Base-by-base conservation (phyloP, 2,113 vertebrate species). In the Myotis brandtii region DNA sequence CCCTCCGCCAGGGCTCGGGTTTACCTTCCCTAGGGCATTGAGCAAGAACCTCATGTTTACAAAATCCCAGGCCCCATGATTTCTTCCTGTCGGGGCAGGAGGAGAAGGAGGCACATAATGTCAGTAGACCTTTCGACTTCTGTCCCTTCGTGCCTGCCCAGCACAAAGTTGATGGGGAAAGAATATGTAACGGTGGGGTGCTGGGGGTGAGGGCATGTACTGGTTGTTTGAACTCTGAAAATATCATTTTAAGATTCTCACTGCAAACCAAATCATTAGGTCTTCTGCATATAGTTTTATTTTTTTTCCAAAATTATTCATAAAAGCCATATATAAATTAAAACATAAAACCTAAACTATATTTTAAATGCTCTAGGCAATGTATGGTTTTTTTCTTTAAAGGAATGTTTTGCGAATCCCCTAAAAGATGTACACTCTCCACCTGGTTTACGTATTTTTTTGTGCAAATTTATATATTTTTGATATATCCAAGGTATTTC, bases 11-110 rank as follows among this genome's bases (percentile, higher is more conserved):
- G 12, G 21, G 30, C 50, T 70, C 70, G 54, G 82, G 30, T 86
- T 96, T 91, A 30, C 62, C 27, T 94, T 95, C 92, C 62, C 81
- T 16, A 46, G 76, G 81, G 76, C 52, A 83, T n/a, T 93, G 95
- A 93, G 86, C 56, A 94, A 91, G 76, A 80, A 30, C 46, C 25
- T 96, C 54, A 2, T 83, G 94, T 92, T 96, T 91, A 96, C 88
- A 86, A 14, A 64, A 69, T 88, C 18, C 37, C 52, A 66, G 46
- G 56, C 20, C 54, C 50, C 21, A 0, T 11, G 43, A n/a, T 14
- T 70, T 79, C 67, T 48, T 88, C 72, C 59, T 54, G 25, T 46
- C 34, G 32, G 40, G 73, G 48, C 30, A 17, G 18, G 70, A 62
- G 21, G 40, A 59, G 54, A 40, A 66, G 30, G 2, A n/a, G 12